Evolutionary conservation across 2,113 vertebrate genomes (phyloP), one percentile per base, ranked within the genome.

Genomic region (Ceyx cyanopectus): DNA sequence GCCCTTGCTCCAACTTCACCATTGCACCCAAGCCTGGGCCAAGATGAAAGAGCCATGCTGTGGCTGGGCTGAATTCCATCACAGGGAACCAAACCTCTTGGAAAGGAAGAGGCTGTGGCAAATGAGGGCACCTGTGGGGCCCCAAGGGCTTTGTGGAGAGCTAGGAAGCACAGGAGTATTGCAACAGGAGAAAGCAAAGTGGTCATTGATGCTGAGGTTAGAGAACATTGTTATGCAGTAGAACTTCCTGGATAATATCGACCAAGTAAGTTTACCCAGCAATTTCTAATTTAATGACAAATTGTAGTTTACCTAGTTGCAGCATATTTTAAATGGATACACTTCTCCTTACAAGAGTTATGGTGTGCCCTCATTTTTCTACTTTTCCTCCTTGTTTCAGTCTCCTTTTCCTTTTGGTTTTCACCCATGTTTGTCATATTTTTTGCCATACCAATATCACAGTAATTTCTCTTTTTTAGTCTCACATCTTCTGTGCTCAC

Each of bases 171-270:
- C 10, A 10, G 11, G 41, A 54, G 3, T 26, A 22, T 2, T 85
- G 41, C 8, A 7, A 32, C 8, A 74, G 53, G 24, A 41, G 63
- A 45, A 10, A 37, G 41, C 12, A 66, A 81, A 67, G 60, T 2
- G 3, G 48, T 22, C 5, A 1, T 23, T 34, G 41, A 8, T 3
- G 1, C 0, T 18, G 19, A 54, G 26, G 14, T 65, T 19, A 57
- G 65, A 81, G 32, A 14, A 41, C 2, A 1, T 37, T 12, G 18
- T 40, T 80, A 63, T 12, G 22, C 7, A 74, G 41, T 10, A 72
- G 45, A 21, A 37, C 43, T 90, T 87, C 34, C 30, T 46, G 18
- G 17, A 24, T 51, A 84, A 75, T 29, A 74, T 3, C 3, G 8
- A 37, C 4, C 56, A 46, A 57, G n/a, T 45, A 21, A 80, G 18